A percentile compares a stretch with the other conserved stretches of the same genome.
These are phyloP conservation scores for Botrylloides violaceus DNA, from an alignment of 23 tunicate species.

Conservation along the genomic window DNA sequence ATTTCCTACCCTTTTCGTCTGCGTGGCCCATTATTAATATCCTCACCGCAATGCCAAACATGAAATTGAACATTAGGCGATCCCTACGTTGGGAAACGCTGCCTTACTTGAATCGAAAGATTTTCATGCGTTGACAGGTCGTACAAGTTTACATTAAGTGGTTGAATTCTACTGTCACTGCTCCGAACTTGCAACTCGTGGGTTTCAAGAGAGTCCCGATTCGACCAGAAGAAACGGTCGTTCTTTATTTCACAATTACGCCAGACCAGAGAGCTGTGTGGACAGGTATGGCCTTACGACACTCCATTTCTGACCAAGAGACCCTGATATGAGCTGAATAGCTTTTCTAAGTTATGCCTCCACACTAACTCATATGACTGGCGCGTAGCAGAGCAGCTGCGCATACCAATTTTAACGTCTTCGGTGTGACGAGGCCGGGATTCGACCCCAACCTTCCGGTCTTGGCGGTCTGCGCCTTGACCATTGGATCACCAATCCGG, in stretches of 20 bases:
- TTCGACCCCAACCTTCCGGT: no score
- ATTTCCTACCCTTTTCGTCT: no score
- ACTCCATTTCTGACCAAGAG: no score
- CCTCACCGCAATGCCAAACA: neutral
- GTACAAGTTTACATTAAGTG: slow-evolving; percentile 40
- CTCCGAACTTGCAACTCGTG: slow-evolving; percentile 48
- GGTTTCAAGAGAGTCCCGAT: slow-evolving; percentile 45
- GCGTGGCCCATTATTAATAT: neutral
- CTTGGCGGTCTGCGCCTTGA: no score
- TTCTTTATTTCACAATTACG: slow-evolving; percentile 18
- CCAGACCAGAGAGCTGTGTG: slow-evolving; percentile 45
- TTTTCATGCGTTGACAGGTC: slow-evolving; percentile 20
- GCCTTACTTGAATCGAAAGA: neutral
- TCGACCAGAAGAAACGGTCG: slow-evolving; percentile 1
- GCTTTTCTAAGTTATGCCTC: no score
- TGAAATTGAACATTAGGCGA: neutral
- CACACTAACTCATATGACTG: no score
- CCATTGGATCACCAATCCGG: no score
- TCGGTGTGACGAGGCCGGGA: no score
- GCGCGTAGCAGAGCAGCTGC: no score
- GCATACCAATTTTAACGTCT: no score
- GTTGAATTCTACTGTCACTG: neutral
- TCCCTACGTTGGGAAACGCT: neutral
- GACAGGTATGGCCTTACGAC: slow-evolving; percentile 29
- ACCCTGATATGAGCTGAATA: no score